Conservation (phyloP, 1,140 invertebrate species). For the Microplitis demolitor region DNA sequence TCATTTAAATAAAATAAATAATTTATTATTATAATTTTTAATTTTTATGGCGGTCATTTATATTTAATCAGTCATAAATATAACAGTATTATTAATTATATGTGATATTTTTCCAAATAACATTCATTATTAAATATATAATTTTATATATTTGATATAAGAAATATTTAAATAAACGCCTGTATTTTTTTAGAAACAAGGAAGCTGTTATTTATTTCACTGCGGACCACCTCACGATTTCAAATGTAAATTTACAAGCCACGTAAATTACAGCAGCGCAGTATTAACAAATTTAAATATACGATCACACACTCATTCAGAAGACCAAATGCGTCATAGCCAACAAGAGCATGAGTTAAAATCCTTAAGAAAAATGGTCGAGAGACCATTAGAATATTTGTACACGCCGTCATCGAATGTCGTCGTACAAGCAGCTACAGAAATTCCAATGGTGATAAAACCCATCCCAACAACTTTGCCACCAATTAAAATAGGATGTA, state of each 20-base stretch:
- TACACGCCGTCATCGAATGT: constrained; percentile 40
- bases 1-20: too few relatives aligned
- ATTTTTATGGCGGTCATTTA: too few relatives aligned
- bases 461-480: constrained; percentile 36
- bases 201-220: constrained; percentile 90
- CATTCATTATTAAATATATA: too few relatives aligned
- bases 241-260: constrained; percentile 89
- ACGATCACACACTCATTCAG: constrained; percentile 67
- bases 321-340: constrained; percentile 72
- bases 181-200: constrained; percentile 68
- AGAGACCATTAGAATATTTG: constrained; percentile 41
- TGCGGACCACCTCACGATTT: constrained; percentile 88
- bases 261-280: constrained; percentile 88
- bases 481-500: constrained; percentile 63
- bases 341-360: constrained; percentile 83
- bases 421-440: constrained; percentile 28
- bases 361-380: constrained; percentile 64
- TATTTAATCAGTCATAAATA: too few relatives aligned
- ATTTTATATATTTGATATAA: too few relatives aligned
- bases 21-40: too few relatives aligned
- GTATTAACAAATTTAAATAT: constrained; percentile 68
- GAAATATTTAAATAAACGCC: neutral
- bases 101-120: too few relatives aligned
- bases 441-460: constrained; percentile 29
- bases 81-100: too few relatives aligned